Base-by-base conservation (phyloP, 2,797 vertebrate genomes). In the Garrulus glandarius region DNA sequence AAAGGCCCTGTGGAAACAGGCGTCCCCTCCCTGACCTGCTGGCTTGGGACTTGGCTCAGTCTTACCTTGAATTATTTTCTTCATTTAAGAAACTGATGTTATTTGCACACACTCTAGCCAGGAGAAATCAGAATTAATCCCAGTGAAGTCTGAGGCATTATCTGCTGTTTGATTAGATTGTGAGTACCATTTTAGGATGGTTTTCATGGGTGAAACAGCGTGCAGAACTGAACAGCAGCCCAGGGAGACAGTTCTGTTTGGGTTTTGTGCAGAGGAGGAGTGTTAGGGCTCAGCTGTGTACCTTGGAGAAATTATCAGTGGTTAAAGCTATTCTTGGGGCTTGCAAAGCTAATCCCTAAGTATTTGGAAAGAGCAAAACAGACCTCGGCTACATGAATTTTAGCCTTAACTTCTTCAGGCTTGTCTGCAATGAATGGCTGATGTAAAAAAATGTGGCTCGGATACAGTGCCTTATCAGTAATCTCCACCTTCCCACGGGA, bases 31-130 rank as follows among this genome's bases (percentile, higher is more conserved):
- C 70, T 88, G 92, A 83, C 81, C 91, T 74, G 26, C 64, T 93
- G 91, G 4, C 70, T 21, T 57, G 71, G 61, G 29, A 67, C 67
- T 50, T n/a, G 39, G 46, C 75, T 77, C 70, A 27, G 63, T 10
- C 52, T 57, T 93, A 93, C 69, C 93, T 95, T 72, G 67, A 88
- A 56, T 89, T 44, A 24, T 87, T 92, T 53, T 70, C 60, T 82
- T 57, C 34, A 41, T 89, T 65, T 61, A 61, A 80, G 84, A 32
- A 77, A 26, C 15, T 8, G 32, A 11, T 61, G 37, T 78, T 85
- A 10, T 92, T 92, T 89, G 82, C 64, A 69, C 36, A 37, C 23
- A 8, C 29, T 78, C 10, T 6, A 64, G 59, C n/a, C 55, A 65
- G 34, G 69, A 80, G 69, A 90, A 92, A 75, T 53, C 36, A 3